phyloP scores from a whole-genome alignment of 1,140 invertebrate species.

The Chelonus insularis region DNA sequence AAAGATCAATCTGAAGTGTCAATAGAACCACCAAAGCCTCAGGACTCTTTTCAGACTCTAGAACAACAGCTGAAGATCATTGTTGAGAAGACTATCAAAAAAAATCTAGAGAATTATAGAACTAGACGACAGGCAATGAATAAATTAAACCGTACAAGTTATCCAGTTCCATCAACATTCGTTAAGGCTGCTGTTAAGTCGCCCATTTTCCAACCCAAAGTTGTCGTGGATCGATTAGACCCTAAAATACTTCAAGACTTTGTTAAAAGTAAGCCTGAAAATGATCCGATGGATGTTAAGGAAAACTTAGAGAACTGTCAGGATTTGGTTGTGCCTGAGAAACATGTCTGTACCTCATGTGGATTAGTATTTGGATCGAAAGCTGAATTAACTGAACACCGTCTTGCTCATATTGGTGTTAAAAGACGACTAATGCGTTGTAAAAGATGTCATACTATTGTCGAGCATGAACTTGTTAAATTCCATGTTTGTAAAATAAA shows the following conservation, averaged over 20 bases:
- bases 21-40: slow-evolving; percentile 11
- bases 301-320: not conserved
- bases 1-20: not conserved
- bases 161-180: slow-evolving; percentile 38
- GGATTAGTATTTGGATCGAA: slow-evolving; percentile 38
- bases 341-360: slow-evolving; percentile 49
- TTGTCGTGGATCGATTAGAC: slow-evolving; percentile 43
- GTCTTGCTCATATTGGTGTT: slow-evolving; percentile 31
- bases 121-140: not conserved
- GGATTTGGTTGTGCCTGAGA: no score
- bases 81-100: slow-evolving; percentile 49
- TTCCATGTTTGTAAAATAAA: slow-evolving; percentile 42
- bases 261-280: no score
- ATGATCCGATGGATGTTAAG: no score
- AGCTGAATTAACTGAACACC: slow-evolving; percentile 43
- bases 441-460: slow-evolving; percentile 53
- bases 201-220: slow-evolving; percentile 49
- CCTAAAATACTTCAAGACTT: not conserved
- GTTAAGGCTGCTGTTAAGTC: slow-evolving; percentile 42
- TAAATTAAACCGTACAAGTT: not conserved
- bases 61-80: slow-evolving; percentile 50
- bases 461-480: slow-evolving; percentile 49
- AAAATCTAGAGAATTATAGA: slow-evolving; percentile 42
- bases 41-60: slow-evolving; percentile 39
- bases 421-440: slow-evolving; percentile 52